Conservation (phyloP, 35 echinoderm and acorn worm genomes). For the Hemicentrotus pulcherrimus region DNA sequence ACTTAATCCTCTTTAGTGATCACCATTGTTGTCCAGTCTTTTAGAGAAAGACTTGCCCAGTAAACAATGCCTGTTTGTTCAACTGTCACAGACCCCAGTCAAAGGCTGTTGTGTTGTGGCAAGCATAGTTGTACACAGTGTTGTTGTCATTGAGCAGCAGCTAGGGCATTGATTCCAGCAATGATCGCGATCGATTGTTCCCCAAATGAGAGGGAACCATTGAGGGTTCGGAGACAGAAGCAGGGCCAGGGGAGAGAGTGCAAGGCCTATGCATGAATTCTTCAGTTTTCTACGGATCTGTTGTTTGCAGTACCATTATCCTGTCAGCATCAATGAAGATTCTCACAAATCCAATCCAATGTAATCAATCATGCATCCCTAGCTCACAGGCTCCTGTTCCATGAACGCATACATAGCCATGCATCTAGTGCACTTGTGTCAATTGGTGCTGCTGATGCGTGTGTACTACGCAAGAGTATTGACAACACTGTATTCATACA, state of each 20-base stretch:
- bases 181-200: constrained; percentile 35
- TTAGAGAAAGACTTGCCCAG: neutral
- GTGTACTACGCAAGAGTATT: neutral
- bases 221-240: neutral
- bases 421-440: neutral
- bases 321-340: constrained; percentile 38
- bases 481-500: neutral
- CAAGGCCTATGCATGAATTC: neutral
- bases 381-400: neutral
- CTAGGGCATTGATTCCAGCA: constrained; percentile 1
- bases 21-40: neutral
- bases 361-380: constrained; percentile 17
- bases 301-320: constrained; percentile 16
- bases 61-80: constrained; percentile 42
- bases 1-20: neutral
- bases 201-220: neutral
- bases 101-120: neutral
- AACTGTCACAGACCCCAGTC: constrained; percentile 1
- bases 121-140: neutral
- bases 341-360: neutral
- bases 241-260: neutral
- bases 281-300: neutral
- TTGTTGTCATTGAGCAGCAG: neutral
- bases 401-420: neutral
- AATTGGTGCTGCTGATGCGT: neutral